Evolutionary conservation across 2,113 vertebrate genomes (phyloP).

Genomic region (Pardalotus punctatus): DNA sequence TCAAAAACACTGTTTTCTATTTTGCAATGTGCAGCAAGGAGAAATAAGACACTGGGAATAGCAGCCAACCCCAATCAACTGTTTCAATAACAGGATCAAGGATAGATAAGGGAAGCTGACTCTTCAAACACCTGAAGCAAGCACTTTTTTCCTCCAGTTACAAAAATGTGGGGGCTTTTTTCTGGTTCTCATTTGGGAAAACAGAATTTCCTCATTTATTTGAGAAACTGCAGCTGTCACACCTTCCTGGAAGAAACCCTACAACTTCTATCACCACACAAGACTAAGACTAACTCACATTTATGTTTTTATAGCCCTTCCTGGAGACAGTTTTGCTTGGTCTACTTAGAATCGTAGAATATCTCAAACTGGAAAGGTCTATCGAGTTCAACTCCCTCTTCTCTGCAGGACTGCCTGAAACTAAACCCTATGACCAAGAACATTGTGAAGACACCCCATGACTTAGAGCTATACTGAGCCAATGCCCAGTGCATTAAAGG

Average conservation of each 20-base stretch:
- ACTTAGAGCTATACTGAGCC: not conserved
- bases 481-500: not conserved
- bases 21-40: not conserved
- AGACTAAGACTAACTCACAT: not conserved
- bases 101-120: not conserved
- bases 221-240: not conserved
- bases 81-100: not conserved
- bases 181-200: not conserved
- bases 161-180: accelerated
- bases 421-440: not conserved
- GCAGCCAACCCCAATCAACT: not conserved
- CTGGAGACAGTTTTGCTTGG: not conserved
- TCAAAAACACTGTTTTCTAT: not conserved
- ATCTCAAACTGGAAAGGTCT: not conserved
- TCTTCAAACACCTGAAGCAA: not conserved
- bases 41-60: not conserved
- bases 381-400: not conserved
- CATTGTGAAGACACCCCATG: accelerated
- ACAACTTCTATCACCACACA: not conserved
- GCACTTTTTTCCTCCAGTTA: not conserved
- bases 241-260: not conserved
- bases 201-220: not conserved
- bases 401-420: not conserved
- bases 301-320: not conserved
- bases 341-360: not conserved